Conservation (phyloP, 1,140 invertebrate genomes). For the Drosophila asahinai region DNA sequence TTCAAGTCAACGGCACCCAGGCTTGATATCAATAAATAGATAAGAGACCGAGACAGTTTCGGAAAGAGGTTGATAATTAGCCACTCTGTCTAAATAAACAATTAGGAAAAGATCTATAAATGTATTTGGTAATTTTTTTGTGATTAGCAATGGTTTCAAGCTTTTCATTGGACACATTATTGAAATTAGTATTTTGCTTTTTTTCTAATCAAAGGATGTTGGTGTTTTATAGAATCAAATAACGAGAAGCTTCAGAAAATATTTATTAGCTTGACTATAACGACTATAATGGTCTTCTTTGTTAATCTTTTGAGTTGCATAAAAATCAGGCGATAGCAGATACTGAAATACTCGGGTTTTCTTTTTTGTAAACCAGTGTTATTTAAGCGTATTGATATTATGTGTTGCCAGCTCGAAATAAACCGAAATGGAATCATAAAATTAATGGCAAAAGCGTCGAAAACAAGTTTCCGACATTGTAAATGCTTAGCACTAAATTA, state of each 20-base stretch:
- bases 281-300: background rate
- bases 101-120: too few relatives aligned
- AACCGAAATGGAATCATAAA: constrained; percentile 40
- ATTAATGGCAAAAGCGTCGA: constrained; percentile 55
- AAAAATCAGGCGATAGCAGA: too few relatives aligned
- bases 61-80: constrained; percentile 7
- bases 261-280: background rate
- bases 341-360: background rate
- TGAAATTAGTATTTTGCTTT: background rate
- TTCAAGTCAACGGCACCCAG: constrained; percentile 32
- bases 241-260: too few relatives aligned
- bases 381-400: constrained; percentile 30
- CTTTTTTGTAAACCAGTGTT: constrained; percentile 11
- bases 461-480: constrained; percentile 75
- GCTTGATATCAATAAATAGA: constrained; percentile 35
- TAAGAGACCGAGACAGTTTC: constrained; percentile 20
- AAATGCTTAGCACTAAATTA: constrained; percentile 80
- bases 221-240: background rate
- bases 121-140: background rate
- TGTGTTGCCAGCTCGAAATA: constrained; percentile 51
- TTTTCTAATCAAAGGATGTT: background rate
- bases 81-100: background rate
- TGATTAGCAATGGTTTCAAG: background rate
- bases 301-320: background rate
- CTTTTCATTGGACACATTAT: background rate